A percentile compares a stretch with the other conserved stretches of the same genome.
phyloP scores from a whole-genome alignment of 2,888 invertebrate genomes.

The Pseudococcus viburni region DNA sequence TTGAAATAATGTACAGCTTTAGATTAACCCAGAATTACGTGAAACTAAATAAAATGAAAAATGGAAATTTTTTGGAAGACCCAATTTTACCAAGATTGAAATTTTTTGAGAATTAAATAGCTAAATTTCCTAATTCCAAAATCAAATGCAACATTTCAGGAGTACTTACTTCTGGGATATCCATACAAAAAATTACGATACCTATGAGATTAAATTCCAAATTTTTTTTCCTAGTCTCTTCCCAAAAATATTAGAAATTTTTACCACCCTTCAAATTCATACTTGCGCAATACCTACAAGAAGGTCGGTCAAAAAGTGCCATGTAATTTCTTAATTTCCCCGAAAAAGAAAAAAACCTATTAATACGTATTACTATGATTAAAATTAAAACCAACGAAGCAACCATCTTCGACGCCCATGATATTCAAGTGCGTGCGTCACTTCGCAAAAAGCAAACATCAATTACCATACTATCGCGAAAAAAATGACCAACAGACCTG shows the following conservation, averaged over 20 bases:
- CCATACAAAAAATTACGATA: no score
- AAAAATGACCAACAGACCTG: conserved; percentile 8
- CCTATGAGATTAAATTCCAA: neutral
- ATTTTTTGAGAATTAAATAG: no score
- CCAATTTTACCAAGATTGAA: no score
- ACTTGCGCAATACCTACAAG: neutral
- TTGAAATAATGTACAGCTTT: no score
- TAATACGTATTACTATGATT: neutral
- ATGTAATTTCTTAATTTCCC: conserved; percentile 26
- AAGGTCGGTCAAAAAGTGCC: neutral
- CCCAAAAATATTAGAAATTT: neutral
- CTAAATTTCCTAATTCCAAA: no score
- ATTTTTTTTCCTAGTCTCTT: neutral
- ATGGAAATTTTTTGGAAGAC: no score
- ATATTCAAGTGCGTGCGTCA: neutral
- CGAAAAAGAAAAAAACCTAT: neutral
- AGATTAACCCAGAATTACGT: no score
- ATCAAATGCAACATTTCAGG: no score
- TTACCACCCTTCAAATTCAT: neutral
- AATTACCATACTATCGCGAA: neutral
- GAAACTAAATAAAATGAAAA: no score
- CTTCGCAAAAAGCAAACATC: neutral
- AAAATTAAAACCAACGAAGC: conserved; percentile 15
- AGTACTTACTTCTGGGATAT: no score
- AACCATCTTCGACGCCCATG: neutral